These are phyloP conservation scores for Cyprinella venusta DNA, from an alignment of 2,797 vertebrate genomes.

Conservation along the genomic window DNA sequence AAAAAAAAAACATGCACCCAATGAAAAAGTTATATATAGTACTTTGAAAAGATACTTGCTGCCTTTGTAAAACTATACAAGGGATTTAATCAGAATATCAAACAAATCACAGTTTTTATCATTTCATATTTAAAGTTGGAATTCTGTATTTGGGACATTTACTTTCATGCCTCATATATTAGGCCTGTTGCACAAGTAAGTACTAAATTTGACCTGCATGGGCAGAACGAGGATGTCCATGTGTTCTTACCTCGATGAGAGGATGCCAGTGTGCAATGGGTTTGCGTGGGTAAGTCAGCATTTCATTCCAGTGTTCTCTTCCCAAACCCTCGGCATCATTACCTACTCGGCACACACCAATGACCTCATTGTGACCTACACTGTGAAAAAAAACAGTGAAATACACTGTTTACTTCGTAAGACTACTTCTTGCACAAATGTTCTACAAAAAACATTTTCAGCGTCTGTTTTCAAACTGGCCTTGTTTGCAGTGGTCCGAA, in stretches of 20 bases:
- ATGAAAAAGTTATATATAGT: not conserved
- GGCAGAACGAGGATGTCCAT: not conserved
- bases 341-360: slow-evolving; percentile 96
- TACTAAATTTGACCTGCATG: not conserved
- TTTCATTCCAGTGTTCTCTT: slow-evolving; percentile 98
- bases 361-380: slow-evolving; percentile 99
- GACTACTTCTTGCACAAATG: not conserved
- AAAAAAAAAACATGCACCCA: not conserved
- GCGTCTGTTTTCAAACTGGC: not conserved
- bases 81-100: not conserved
- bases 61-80: not conserved
- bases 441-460: not conserved
- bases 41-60: not conserved
- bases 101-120: not conserved
- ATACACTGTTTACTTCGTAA: slow-evolving; percentile 49
- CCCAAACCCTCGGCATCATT: slow-evolving; percentile 92
- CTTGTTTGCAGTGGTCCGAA: not conserved
- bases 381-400: slow-evolving; percentile 84
- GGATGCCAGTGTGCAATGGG: slow-evolving; percentile 99
- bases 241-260: slow-evolving; percentile 88
- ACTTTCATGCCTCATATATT: not conserved
- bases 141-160: not conserved
- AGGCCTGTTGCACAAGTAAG: not conserved
- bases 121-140: not conserved
- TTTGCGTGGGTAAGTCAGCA: slow-evolving; percentile 96